Conservation (phyloP, 2,113 vertebrate genomes). For the Otocyon megalotis region DNA sequence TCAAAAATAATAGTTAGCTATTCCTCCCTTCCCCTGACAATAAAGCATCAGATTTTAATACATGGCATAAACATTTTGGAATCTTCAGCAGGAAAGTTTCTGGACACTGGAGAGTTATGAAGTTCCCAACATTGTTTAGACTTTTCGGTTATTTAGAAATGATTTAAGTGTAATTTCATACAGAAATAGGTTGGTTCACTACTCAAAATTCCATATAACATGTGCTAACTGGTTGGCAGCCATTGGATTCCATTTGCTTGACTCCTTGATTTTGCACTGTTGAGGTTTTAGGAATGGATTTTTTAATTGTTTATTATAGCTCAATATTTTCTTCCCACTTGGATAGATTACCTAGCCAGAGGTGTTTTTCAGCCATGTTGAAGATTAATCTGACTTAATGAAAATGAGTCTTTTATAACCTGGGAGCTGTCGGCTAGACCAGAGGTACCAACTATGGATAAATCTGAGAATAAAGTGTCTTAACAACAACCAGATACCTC, state of each 20-base stretch:
- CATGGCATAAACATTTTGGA: neutral
- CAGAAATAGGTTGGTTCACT: neutral
- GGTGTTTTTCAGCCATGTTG: neutral
- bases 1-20: neutral
- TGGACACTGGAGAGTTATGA: neutral
- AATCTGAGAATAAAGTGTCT: neutral
- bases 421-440: neutral
- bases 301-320: neutral
- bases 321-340: neutral
- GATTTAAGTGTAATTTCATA: neutral
- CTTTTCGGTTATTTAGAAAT: neutral
- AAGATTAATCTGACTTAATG: constrained; percentile 47
- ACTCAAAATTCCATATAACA: neutral
- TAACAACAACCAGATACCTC: neutral
- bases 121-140: neutral
- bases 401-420: neutral
- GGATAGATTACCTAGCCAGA: neutral
- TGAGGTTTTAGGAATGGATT: neutral
- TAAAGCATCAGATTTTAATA: neutral
- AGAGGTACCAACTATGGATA: neutral
- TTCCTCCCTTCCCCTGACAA: neutral
- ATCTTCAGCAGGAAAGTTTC: neutral
- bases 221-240: neutral
- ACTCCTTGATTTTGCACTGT: neutral
- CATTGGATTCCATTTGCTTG: constrained; percentile 6